A percentile compares a stretch with the other conserved stretches of the same genome.
These are phyloP conservation scores for Mixornis gularis DNA, from an alignment of 2,113 vertebrate species.

Conservation along the genomic window DNA sequence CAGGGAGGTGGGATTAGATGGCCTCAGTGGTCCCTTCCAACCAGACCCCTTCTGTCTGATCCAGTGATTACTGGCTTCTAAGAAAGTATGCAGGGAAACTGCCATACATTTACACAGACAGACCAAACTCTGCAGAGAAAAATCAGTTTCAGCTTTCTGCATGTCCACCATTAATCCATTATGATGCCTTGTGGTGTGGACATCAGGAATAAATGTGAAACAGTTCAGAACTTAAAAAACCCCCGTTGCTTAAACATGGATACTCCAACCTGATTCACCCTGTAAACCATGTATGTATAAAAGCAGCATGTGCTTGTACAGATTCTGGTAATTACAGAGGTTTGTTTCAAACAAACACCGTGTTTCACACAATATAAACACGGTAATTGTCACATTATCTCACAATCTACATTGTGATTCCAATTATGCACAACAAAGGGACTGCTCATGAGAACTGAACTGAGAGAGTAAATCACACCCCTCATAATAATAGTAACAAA, in stretches of 20 bases:
- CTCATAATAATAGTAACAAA: constrained; percentile 12
- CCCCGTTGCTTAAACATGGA: not conserved
- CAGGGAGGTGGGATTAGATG: not conserved
- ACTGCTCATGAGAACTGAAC: constrained; percentile 8
- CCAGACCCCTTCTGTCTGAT: not conserved
- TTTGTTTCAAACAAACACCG: not conserved
- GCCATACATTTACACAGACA: fast-evolving
- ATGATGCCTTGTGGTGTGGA: not conserved
- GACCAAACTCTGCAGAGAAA: not conserved
- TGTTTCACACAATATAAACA: constrained; percentile 14
- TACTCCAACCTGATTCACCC: not conserved
- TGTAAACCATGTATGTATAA: not conserved
- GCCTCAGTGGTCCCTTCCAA: not conserved
- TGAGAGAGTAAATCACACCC: not conserved
- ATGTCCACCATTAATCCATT: not conserved
- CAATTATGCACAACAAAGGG: constrained; percentile 30
- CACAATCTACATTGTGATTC: constrained; percentile 46
- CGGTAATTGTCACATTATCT: constrained; percentile 34
- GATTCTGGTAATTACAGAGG: constrained; percentile 8
- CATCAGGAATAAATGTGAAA: not conserved
- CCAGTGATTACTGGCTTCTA: not conserved
- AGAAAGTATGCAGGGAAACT: not conserved
- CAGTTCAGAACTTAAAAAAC: not conserved
- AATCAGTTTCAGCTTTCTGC: not conserved
- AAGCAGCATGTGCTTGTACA: not conserved